phyloP scores from a whole-genome alignment of 2,888 invertebrate genomes.

The Sinopyrophorus schimmeli region DNA sequence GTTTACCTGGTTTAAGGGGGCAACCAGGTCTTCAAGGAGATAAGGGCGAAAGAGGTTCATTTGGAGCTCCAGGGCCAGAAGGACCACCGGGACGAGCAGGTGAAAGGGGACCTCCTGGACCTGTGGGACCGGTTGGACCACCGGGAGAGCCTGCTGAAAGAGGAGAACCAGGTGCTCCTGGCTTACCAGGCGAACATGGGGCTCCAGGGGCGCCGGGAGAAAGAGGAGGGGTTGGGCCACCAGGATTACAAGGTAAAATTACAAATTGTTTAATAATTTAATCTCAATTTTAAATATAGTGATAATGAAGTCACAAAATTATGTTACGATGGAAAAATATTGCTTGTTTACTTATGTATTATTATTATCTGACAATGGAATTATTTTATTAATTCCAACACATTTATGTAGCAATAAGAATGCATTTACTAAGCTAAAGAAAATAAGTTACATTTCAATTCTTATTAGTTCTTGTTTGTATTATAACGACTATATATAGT shows the following conservation, averaged over 20 bases:
- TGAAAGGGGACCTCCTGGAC: constrained; percentile 78
- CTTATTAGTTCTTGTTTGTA: no score
- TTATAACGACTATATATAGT: neutral
- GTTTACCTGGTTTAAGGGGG: constrained; percentile 72
- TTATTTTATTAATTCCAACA: no score
- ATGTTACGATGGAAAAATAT: no score
- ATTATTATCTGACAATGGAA: neutral
- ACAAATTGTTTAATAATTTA: neutral
- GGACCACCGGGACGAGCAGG: constrained; percentile 71
- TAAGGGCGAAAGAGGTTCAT: constrained; percentile 74
- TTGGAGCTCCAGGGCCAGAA: constrained; percentile 73
- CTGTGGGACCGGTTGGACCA: constrained; percentile 72
- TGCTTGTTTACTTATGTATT: no score
- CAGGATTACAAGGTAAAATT: constrained; percentile 70
- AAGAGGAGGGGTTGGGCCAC: constrained; percentile 71
- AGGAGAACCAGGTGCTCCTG: constrained; percentile 75
- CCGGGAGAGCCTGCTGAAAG: constrained; percentile 82
- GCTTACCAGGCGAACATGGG: constrained; percentile 73
- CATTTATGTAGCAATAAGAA: neutral
- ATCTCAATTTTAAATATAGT: no score
- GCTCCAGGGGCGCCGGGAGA: constrained; percentile 74
- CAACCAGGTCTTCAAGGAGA: constrained; percentile 68
- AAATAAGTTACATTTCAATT: neutral
- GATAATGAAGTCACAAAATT: no score
- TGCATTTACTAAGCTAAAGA: no score